Conservation (phyloP, 2,113 vertebrate species). For the Odocoileus virginianus region DNA sequence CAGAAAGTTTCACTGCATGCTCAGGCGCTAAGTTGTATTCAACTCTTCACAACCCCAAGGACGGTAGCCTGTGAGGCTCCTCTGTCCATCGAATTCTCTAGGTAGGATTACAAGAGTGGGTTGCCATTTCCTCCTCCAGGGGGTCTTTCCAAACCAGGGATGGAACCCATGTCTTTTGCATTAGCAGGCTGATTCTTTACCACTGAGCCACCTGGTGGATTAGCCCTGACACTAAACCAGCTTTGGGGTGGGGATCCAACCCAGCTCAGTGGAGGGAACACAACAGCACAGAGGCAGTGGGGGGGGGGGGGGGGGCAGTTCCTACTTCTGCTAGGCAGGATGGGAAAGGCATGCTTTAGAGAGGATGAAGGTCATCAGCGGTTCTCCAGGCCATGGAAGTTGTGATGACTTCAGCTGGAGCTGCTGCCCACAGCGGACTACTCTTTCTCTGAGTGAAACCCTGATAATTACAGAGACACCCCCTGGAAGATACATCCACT, state of each 20-base stretch:
- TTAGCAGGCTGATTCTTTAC: not conserved
- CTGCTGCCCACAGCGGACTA: not conserved
- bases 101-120: not conserved
- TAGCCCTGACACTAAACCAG: not conserved
- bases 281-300: not conserved
- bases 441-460: not conserved
- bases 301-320: not conserved
- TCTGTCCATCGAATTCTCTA: not conserved
- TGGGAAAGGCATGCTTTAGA: not conserved
- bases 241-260: not conserved
- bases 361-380: not conserved
- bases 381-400: not conserved
- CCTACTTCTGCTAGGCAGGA: not conserved
- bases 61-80: not conserved
- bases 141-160: not conserved
- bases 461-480: not conserved
- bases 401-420: not conserved
- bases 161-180: not conserved
- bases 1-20: not conserved
- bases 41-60: not conserved
- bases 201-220: not conserved
- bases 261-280: not conserved
- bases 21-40: not conserved
- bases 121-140: not conserved
- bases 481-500: not conserved